A percentile compares a stretch with the other conserved stretches of the same genome.
phyloP scores from a whole-genome alignment of 2,797 vertebrate genomes.

The Manis crassicaudata region DNA sequence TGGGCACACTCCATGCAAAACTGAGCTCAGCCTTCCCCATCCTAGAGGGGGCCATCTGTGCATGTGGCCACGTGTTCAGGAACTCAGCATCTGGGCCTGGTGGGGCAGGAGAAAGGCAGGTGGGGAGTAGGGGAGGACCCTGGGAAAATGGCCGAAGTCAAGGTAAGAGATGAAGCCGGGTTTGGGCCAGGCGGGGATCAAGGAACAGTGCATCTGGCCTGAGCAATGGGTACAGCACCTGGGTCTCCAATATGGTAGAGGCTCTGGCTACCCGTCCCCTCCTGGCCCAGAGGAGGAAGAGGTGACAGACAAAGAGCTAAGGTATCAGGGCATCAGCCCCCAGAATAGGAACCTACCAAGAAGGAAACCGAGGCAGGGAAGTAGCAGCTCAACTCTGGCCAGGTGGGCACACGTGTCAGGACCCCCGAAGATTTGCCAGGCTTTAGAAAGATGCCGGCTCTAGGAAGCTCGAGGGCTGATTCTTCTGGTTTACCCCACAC shows the following conservation, averaged over 20 bases:
- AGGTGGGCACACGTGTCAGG: fast-evolving
- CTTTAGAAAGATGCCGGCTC: background rate
- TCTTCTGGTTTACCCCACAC: background rate
- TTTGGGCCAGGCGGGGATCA: background rate
- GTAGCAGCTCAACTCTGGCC: background rate
- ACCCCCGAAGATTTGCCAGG: background rate
- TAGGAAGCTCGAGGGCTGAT: background rate
- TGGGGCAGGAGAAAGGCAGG: background rate
- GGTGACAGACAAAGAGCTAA: background rate
- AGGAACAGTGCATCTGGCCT: background rate
- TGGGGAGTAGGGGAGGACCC: too few relatives aligned
- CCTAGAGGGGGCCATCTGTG: background rate
- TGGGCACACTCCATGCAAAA: background rate
- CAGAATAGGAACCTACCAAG: background rate
- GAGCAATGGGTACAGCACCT: background rate
- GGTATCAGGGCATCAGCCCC: background rate
- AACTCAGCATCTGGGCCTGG: slow-evolving; percentile 76
- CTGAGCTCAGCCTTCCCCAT: background rate
- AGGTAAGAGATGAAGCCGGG: background rate
- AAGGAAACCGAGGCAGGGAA: background rate
- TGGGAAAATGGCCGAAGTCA: background rate
- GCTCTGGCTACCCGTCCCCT: background rate
- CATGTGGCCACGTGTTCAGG: slow-evolving; percentile 68
- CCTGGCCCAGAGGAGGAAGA: background rate
- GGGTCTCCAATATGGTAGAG: background rate